Evolutionary conservation across 1,140 invertebrate genomes (phyloP).

Genomic region (Macrotrachela quadricornifera): DNA sequence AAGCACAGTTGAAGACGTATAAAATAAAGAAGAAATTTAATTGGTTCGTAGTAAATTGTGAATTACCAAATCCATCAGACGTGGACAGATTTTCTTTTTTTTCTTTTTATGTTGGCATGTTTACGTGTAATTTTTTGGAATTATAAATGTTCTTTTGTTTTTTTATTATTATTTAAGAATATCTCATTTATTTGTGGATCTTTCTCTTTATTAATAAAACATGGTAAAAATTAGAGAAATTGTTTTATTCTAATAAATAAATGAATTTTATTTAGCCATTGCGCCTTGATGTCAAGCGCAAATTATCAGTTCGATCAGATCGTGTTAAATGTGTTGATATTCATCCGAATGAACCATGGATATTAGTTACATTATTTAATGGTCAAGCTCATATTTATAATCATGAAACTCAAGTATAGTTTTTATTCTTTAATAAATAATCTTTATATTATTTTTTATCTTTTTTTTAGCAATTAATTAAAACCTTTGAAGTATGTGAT

Average conservation of each 20-base stretch:
- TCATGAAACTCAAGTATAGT: conserved; percentile 56
- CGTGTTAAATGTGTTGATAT: conserved; percentile 92
- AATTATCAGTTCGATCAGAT: conserved; percentile 82
- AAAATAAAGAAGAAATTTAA: no score
- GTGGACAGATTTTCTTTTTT: no score
- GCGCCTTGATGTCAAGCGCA: conserved; percentile 86
- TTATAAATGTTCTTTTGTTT: not conserved
- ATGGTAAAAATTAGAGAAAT: no score
- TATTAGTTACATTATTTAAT: conserved; percentile 88
- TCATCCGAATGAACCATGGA: conserved; percentile 91
- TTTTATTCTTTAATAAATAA: not conserved
- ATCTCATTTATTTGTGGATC: no score
- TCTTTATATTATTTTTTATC: conserved; percentile 3
- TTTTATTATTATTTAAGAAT: no score
- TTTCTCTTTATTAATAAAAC: no score
- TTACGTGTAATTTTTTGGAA: not conserved
- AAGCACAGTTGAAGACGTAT: no score
- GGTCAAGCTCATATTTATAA: conserved; percentile 99
- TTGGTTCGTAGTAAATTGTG: no score
- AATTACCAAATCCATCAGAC: no score
- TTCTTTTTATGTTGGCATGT: not conserved
- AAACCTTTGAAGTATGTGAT: conserved; percentile 86
- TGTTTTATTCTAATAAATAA: no score
- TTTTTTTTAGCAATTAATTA: conserved; percentile 46
- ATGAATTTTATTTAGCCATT: conserved; percentile 41